A percentile compares a stretch with the other conserved stretches of the same genome.
These are phyloP conservation scores for Fissipunctia ypsillon DNA, from an alignment of 2,888 invertebrate species.

Conservation along the genomic window DNA sequence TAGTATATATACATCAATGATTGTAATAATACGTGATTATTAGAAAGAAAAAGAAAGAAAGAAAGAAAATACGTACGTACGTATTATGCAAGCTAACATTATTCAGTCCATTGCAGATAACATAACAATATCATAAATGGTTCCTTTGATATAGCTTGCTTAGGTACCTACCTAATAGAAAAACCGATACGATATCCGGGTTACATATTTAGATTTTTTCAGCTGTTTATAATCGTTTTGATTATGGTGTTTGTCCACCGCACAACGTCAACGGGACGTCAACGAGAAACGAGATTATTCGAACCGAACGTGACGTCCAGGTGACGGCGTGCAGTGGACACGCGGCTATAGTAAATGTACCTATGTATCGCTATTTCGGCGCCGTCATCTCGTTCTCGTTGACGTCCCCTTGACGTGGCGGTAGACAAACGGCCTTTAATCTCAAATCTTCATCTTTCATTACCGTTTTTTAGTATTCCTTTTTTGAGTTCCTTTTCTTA, in stretches of 20 bases:
- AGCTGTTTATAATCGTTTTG: not conserved
- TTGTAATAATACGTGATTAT: slow-evolving; percentile 1
- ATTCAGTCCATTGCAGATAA: not conserved
- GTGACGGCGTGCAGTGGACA: too few species aligned
- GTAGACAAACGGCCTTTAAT: too few species aligned
- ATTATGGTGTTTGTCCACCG: not conserved
- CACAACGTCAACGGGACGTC: too few species aligned
- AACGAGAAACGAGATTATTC: too few species aligned
- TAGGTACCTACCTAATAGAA: not conserved
- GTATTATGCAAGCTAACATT: not conserved
- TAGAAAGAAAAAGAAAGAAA: too few species aligned
- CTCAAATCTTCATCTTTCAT: not conserved
- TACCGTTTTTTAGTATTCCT: not conserved
- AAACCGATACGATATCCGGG: not conserved
- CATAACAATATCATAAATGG: not conserved
- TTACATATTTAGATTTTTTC: not conserved
- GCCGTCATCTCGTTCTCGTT: too few species aligned
- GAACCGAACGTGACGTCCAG: too few species aligned
- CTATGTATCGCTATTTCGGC: too few species aligned
- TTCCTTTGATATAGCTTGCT: not conserved
- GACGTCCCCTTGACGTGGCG: too few species aligned
- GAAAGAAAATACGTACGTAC: too few species aligned
- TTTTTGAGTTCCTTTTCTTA: not conserved
- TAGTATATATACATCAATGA: not conserved
- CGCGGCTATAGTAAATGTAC: too few species aligned